Conservation (phyloP, 2,888 invertebrate species). For the Platycheirus albimanus region DNA sequence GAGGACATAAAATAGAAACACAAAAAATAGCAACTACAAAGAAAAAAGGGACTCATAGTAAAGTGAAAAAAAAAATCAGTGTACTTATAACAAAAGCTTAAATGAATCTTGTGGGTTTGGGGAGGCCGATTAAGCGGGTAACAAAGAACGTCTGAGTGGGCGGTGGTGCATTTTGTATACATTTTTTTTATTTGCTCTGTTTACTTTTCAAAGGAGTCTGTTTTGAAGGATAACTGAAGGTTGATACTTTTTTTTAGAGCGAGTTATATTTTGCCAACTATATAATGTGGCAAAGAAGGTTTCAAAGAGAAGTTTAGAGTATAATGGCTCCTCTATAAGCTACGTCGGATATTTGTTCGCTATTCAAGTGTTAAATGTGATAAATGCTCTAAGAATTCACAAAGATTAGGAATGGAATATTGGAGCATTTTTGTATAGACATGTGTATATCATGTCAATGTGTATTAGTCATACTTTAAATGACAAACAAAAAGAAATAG, state of each 20-base stretch:
- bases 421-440: too few species aligned
- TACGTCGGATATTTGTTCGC: neutral
- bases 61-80: too few species aligned
- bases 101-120: constrained; percentile 2
- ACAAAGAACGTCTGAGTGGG: constrained; percentile 4
- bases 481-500: too few species aligned
- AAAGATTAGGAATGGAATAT: too few species aligned
- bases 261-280: too few species aligned
- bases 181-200: neutral
- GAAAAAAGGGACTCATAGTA: neutral
- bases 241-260: neutral
- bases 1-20: constrained; percentile 17
- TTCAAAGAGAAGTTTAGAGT: neutral
- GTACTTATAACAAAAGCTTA: constrained; percentile 11
- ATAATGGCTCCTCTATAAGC: neutral
- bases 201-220: neutral
- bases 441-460: too few species aligned
- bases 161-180: neutral
- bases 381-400: too few species aligned
- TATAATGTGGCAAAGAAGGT: too few species aligned
- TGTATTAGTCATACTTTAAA: too few species aligned
- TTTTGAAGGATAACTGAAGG: neutral
- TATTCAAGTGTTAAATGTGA: too few species aligned
- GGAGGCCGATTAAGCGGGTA: constrained; percentile 37
- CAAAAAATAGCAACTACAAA: neutral